phyloP scores from a whole-genome alignment of 64 coral and sea anemone species.

The Actinia equina region DNA sequence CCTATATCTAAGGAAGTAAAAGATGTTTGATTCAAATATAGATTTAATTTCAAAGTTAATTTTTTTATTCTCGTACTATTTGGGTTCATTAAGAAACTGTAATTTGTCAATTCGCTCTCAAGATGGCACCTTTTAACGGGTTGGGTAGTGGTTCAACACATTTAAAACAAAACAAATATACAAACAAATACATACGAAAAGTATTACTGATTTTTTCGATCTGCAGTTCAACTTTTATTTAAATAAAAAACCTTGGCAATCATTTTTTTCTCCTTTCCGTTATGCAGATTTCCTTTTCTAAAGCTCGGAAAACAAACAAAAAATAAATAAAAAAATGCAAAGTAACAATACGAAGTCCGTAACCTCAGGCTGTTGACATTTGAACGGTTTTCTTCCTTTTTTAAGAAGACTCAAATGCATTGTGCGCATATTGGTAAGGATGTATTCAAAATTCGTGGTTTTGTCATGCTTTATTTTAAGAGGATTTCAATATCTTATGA shows the following conservation, averaged over 20 bases:
- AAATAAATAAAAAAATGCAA: not conserved
- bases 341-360: not conserved
- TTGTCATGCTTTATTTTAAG: constrained; percentile 22
- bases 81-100: not conserved
- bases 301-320: not conserved
- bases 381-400: not conserved
- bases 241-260: not conserved
- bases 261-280: not conserved
- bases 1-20: not conserved
- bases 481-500: constrained; percentile 39
- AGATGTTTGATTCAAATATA: not conserved
- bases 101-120: not conserved
- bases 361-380: not conserved
- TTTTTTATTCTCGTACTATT: not conserved
- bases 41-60: not conserved
- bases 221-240: not conserved
- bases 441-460: not conserved
- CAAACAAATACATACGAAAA: not conserved
- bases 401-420: not conserved
- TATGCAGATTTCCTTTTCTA: not conserved
- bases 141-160: not conserved
- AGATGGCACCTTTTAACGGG: not conserved
- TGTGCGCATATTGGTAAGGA: not conserved
- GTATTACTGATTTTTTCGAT: not conserved
- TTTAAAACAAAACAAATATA: not conserved